These are phyloP conservation scores for Notolepis coatsorum DNA, from an alignment of 2,797 vertebrate species.

Conservation along the genomic window DNA sequence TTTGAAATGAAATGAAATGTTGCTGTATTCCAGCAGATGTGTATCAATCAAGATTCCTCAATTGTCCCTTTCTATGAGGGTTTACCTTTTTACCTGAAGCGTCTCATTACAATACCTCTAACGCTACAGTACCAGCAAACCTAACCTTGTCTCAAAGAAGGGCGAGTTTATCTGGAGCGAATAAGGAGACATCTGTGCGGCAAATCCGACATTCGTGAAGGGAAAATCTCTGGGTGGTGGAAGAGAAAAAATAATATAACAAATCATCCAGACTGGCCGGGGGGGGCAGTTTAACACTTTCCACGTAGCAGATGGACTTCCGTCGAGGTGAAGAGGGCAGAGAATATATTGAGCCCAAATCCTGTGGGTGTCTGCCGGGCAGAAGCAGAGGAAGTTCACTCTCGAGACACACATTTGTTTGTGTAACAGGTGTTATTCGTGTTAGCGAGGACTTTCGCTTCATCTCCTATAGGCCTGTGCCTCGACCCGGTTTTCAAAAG, in stretches of 20 bases:
- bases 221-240: constrained; percentile 58
- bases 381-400: constrained; percentile 57
- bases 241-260: constrained; percentile 16
- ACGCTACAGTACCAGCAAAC: constrained; percentile 56
- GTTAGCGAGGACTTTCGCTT: too few relatives aligned
- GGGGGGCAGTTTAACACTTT: constrained; percentile 62
- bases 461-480: too few relatives aligned
- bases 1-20: too few relatives aligned
- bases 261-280: constrained; percentile 39
- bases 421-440: too few relatives aligned
- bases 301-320: constrained; percentile 73
- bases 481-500: too few relatives aligned
- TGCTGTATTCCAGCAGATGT: constrained; percentile 61
- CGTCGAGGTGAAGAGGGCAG: constrained; percentile 71
- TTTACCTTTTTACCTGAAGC: constrained; percentile 54
- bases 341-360: constrained; percentile 74
- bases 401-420: neutral
- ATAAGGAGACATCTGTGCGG: constrained; percentile 32
- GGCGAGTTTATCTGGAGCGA: constrained; percentile 54
- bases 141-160: constrained; percentile 58
- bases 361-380: constrained; percentile 70
- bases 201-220: constrained; percentile 47
- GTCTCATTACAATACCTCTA: constrained; percentile 46
- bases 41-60: constrained; percentile 31
- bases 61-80: constrained; percentile 33